phyloP scores from a whole-genome alignment of 2,113 vertebrate species.

The Tychaedon coryphoeus region DNA sequence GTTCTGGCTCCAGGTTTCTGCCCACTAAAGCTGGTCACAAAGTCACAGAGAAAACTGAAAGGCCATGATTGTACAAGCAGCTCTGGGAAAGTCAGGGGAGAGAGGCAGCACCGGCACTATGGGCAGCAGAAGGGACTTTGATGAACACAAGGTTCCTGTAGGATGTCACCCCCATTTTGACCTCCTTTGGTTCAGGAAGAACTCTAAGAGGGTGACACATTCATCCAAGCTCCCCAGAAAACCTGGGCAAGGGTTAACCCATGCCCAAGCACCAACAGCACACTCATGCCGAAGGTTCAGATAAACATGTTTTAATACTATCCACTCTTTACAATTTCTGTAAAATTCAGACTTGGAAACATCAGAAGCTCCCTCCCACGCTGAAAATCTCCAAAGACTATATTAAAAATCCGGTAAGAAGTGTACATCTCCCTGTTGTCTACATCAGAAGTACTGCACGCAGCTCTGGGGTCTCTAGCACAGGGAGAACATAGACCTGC shows the following conservation, averaged over 20 bases:
- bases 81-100: background rate
- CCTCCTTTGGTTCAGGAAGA: background rate
- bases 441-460: background rate
- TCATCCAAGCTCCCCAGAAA: background rate
- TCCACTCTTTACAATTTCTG: background rate
- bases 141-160: background rate
- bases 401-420: background rate
- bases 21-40: background rate
- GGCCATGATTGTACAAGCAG: background rate
- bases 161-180: background rate
- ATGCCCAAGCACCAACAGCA: background rate
- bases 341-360: background rate
- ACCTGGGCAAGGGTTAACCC: rapidly evolving
- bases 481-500: background rate
- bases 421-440: background rate
- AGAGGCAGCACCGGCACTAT: background rate
- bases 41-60: background rate
- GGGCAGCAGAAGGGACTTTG: background rate
- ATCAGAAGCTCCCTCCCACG: background rate
- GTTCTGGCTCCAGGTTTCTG: background rate
- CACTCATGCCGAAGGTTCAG: background rate
- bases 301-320: background rate
- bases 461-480: background rate
- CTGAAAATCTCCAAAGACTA: background rate
- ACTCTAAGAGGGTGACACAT: background rate